Evolutionary conservation across 2,888 invertebrate species (phyloP).

Genomic region (Nineta flava): DNA sequence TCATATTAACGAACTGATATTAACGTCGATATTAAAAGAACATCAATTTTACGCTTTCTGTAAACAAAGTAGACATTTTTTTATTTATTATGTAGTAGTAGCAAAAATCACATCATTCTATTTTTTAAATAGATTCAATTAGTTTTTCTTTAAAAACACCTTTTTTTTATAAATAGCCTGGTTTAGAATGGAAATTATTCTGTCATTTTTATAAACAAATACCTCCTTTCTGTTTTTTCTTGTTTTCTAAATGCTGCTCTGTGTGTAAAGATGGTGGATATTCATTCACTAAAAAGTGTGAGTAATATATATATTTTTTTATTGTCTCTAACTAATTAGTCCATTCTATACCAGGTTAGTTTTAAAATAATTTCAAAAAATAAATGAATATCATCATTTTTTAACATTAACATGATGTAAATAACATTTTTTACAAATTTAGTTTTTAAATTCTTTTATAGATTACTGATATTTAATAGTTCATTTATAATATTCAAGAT

Average conservation of each 20-base stretch:
- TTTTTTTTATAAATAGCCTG: constrained; percentile 1
- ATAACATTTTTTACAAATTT: too few species aligned
- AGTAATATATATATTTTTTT: constrained; percentile 17
- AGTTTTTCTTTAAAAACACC: too few species aligned
- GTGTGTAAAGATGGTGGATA: constrained; percentile 17
- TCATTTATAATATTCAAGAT: too few species aligned
- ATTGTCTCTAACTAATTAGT: constrained; percentile 4
- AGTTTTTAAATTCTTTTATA: too few species aligned
- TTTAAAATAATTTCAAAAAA: neutral
- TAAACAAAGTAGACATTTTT: too few species aligned
- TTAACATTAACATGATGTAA: neutral
- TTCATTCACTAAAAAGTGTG: constrained; percentile 24
- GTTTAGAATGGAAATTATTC: constrained; percentile 6
- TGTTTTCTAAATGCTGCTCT: constrained; percentile 5
- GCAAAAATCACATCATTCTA: too few species aligned
- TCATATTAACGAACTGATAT: too few species aligned
- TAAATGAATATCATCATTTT: neutral
- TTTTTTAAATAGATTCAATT: too few species aligned
- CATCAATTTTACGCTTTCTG: too few species aligned
- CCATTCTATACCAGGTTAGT: constrained; percentile 18
- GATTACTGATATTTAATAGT: too few species aligned
- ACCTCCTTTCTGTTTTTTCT: constrained; percentile 3
- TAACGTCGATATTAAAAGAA: too few species aligned
- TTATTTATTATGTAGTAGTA: too few species aligned
- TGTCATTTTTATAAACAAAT: neutral